A percentile compares a stretch with the other conserved stretches of the same genome.
phyloP scores from a whole-genome alignment of 2,113 vertebrate genomes.

The Tetrao urogallus region DNA sequence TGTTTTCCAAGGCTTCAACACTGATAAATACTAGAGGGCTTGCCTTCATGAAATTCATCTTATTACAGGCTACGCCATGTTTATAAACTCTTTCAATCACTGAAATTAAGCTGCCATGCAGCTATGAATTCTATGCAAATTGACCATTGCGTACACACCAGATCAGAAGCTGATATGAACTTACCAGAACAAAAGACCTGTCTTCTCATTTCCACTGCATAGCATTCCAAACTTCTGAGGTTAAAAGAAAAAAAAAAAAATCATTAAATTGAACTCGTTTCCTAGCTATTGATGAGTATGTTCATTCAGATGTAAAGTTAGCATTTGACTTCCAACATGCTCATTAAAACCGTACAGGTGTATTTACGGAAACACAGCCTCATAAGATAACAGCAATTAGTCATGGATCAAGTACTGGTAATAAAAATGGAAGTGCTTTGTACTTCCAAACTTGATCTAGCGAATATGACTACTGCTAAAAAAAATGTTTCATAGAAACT shows the following conservation, averaged over 20 bases:
- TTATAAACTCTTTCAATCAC: not conserved
- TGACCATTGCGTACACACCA: not conserved
- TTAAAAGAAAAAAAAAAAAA: not conserved
- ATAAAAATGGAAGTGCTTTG: constrained; percentile 46
- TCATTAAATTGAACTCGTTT: not conserved
- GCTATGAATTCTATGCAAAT: not conserved
- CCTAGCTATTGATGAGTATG: not conserved
- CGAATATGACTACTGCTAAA: constrained; percentile 56
- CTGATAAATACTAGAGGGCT: not conserved
- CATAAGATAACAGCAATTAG: constrained; percentile 33
- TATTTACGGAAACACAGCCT: constrained; percentile 9
- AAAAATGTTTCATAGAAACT: constrained; percentile 57
- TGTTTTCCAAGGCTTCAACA: constrained; percentile 1
- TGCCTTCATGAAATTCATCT: not conserved
- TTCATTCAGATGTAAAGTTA: not conserved
- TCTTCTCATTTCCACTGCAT: not conserved
- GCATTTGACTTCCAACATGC: not conserved
- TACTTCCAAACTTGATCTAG: constrained; percentile 47
- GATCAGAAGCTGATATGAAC: not conserved
- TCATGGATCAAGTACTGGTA: constrained; percentile 31
- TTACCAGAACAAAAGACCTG: not conserved
- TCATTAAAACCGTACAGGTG: not conserved
- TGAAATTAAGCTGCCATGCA: not conserved
- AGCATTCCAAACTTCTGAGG: not conserved
- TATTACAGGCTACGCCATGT: not conserved